Evolutionary conservation across 2,888 invertebrate genomes (phyloP).

Genomic region (Amiota minor): DNA sequence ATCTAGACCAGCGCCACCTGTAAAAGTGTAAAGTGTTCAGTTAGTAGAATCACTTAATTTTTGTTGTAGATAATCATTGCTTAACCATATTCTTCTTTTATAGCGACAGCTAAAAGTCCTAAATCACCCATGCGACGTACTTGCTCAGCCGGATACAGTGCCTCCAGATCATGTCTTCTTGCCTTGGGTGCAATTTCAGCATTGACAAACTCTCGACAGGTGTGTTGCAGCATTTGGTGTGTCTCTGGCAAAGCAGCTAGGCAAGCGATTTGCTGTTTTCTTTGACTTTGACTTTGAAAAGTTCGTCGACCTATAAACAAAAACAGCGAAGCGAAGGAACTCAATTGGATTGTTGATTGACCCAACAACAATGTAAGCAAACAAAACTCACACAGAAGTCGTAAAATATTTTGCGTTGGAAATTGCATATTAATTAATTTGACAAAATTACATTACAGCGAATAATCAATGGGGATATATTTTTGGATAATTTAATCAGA

Average conservation of each 20-base stretch:
- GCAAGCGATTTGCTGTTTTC: constrained; percentile 77
- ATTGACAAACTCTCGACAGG: constrained; percentile 92
- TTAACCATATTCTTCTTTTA: constrained; percentile 82
- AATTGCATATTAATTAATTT: constrained; percentile 44
- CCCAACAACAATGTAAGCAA: background rate
- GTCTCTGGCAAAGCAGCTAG: constrained; percentile 86
- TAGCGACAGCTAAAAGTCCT: constrained; percentile 87
- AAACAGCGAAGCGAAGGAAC: background rate
- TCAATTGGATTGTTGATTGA: background rate
- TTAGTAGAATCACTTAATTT: background rate
- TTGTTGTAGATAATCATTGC: constrained; percentile 5
- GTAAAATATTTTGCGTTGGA: background rate
- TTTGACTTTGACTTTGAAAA: constrained; percentile 17
- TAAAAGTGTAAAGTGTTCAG: background rate
- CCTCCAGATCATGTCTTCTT: constrained; percentile 85
- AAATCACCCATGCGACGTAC: constrained; percentile 92
- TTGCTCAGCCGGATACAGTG: constrained; percentile 85
- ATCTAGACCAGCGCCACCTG: constrained; percentile 89
- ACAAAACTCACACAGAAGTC: background rate
- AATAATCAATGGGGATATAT: background rate
- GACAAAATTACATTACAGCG: background rate
- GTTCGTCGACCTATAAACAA: constrained; percentile 50
- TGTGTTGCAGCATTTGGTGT: constrained; percentile 90
- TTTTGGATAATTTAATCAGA: background rate
- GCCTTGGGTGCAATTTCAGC: constrained; percentile 90